A percentile compares a stretch with the other conserved stretches of the same genome.
Conservation (phyloP, 2,113 vertebrate species). For the Gymnogyps californianus region DNA sequence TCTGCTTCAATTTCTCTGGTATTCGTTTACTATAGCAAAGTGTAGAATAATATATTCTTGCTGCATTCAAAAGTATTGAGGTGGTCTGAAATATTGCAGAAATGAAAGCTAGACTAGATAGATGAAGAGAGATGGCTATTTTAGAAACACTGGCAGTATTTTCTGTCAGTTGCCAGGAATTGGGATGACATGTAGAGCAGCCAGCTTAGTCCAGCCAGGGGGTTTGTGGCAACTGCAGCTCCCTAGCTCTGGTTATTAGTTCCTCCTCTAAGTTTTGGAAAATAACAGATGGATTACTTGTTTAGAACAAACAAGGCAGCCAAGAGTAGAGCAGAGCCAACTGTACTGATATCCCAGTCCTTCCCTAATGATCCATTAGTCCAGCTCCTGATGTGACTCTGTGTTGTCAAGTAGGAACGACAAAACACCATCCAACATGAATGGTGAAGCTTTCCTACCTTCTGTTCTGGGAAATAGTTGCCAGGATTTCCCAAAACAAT, state of each 20-base stretch:
- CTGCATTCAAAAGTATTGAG: neutral
- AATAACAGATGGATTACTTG: slow-evolving; percentile 38
- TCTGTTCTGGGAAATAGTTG: neutral
- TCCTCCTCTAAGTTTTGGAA: slow-evolving; percentile 28
- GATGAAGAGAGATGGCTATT: neutral
- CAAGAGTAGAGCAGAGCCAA: neutral
- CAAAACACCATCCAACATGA: neutral
- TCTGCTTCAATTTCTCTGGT: neutral
- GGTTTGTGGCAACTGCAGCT: neutral
- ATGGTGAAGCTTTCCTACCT: neutral
- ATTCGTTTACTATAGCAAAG: neutral
- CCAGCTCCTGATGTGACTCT: neutral
- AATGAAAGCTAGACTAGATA: neutral
- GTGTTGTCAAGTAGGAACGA: neutral
- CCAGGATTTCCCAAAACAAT: neutral
- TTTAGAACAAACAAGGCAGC: slow-evolving; percentile 25
- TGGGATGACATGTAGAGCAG: neutral
- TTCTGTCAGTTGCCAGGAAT: neutral
- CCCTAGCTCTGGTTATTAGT: neutral
- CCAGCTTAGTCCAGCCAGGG: neutral
- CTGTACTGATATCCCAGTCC: neutral
- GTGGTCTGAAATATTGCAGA: neutral
- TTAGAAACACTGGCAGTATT: neutral
- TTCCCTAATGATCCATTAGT: slow-evolving; percentile 28
- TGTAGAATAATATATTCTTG: neutral